Evolutionary conservation across 2,888 invertebrate genomes (phyloP).

Genomic region (Andricus curvator): DNA sequence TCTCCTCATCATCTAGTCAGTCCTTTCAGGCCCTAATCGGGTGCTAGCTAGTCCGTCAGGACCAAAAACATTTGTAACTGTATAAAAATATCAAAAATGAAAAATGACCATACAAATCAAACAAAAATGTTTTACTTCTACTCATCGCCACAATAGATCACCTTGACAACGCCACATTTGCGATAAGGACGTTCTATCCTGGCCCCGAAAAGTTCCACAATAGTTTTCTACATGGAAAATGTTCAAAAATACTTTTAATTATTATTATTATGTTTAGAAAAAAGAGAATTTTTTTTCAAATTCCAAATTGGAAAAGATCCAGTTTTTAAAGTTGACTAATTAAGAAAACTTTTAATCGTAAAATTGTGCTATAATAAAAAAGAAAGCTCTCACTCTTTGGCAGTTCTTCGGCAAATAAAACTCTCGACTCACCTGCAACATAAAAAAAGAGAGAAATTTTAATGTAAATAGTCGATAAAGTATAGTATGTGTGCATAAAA

Average conservation of each 20-base stretch:
- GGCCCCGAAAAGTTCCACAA: no score
- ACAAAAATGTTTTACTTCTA: no score
- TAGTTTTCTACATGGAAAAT: no score
- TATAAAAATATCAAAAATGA: no score
- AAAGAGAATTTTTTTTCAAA: background rate
- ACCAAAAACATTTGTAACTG: no score
- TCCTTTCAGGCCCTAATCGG: no score
- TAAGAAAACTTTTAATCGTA: background rate
- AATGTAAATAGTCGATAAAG: background rate
- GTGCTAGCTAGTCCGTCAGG: no score
- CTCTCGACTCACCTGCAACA: slow-evolving; percentile 12
- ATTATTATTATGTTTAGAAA: background rate
- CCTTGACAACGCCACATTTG: no score
- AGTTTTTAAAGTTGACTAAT: background rate
- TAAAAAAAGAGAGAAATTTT: slow-evolving; percentile 1
- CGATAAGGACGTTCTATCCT: no score
- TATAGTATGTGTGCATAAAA: background rate
- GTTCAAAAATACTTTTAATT: background rate
- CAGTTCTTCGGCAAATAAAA: background rate
- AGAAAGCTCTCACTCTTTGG: background rate
- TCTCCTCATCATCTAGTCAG: no score
- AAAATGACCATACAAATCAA: no score
- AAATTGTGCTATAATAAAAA: background rate
- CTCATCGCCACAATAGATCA: no score
- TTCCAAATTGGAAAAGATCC: background rate